Evolutionary conservation across 2,888 invertebrate species (phyloP), one percentile per base, ranked within the genome.

Genomic region (Parasteatoda lunata): DNA sequence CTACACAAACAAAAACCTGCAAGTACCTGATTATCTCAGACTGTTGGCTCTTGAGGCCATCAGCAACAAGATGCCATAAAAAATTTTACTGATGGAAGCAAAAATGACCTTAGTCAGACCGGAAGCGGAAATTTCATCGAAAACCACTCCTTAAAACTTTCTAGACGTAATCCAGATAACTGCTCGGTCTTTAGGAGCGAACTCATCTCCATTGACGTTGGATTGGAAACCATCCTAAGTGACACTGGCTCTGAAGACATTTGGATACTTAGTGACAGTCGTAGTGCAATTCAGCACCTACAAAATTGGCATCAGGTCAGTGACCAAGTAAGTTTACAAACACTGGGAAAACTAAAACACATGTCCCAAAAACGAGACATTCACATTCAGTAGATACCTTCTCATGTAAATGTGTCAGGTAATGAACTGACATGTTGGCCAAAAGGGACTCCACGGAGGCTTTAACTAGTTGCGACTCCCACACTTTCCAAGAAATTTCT

Each of bases 101-200:
- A 54, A 73, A 54, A 52, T 49, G 8, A 54, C 1, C 15, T 73
- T 3, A 73, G 51, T 73, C 72, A n/a, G n/a, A 73, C 54, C 8
- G 54, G 54, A 73, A 73, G 54, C 30, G 54, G 73, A 51, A 45
- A 8, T 30, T 73, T 73, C 30, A 30, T 54, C 54, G 45, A 73
- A 51, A 73, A 54, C 11, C 54, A 52, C 54, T 54, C 11, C 3
- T 54, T 54, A 11, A 11, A 54, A 54, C 73, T 73, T 30, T 54
- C 73, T 54, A 73, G 73, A 73, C 54, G 54, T n/a, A 73, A 73
- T 3, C 73, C 73, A 15, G 54, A 54, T 30, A 73, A 73, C 15
- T 30, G 15, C 73, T 73, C 54, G 30, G 52, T 54, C 51, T 54
- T 54, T 15, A 52, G 30, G 54, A 2, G 54, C 54, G 11, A 54